Evolutionary conservation across 2,888 invertebrate species (phyloP), one percentile per base, ranked within the genome.

Genomic region (Noctua pronuba): DNA sequence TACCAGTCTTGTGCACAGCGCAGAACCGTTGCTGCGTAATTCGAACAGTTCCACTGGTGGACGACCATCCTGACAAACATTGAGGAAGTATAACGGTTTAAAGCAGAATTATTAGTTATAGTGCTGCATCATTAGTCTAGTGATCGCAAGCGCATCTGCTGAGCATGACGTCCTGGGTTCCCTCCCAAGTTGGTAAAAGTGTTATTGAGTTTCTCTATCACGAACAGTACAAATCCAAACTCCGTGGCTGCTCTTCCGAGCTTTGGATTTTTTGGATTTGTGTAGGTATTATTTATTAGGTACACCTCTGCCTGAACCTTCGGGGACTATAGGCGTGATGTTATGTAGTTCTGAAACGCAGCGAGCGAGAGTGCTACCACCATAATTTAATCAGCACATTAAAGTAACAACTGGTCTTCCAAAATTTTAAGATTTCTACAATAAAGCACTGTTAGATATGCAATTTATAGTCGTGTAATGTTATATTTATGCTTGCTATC

Each of bases 21-120:
- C 98, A 69, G 99, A 99, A 2, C 99, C 99, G 95, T 99, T 99
- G 77, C 99, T 99, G 82, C 99, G 97, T 86, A 99, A 97, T 93
- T 99, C 99, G 96, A 98, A 99, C 94, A 99, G 97, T 94, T 99
- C 99, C 1, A 99, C 98, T 5, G 97, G 97, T 24, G 95, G 94
- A 72, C 97, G 96, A 4, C 95, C 96, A 55, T 95, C 94, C 95
- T 95, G 82, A 38, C 58, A 66, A 41, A 76, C 28, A 60, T 8
- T 16, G 31, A 21, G 8, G 3, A 38, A 11, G 11, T 11, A 62
- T 28, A 28, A 55, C 13, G 8, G n/a, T 28, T n/a, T 55, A 28
- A 3, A 62, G 11, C 35, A 35, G 24, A 24, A 64, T 64, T 2
- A 24, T 13, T 38, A 38, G 35, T 38, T n/a, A 13, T 8, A 60